Conservation (phyloP, 2,113 vertebrate species). For the Salminus brasiliensis region DNA sequence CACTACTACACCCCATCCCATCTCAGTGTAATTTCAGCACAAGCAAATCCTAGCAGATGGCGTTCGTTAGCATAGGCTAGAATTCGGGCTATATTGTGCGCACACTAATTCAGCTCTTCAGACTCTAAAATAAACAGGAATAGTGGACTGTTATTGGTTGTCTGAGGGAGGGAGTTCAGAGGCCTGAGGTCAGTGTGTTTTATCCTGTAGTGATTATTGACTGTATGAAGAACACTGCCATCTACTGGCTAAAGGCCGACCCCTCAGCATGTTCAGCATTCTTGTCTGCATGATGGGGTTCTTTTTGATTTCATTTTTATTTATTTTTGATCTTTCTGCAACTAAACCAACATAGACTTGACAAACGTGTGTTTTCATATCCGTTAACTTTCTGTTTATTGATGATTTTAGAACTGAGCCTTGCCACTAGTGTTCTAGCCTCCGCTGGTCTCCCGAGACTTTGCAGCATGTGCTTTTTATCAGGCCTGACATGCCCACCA, state of each 20-base stretch:
- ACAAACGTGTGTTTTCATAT: neutral
- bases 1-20: constrained; percentile 16
- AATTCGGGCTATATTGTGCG: neutral
- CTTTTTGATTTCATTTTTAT: neutral
- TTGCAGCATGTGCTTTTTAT: constrained; percentile 28
- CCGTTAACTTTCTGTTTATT: neutral
- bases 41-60: neutral
- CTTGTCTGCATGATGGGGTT: neutral
- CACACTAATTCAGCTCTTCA: constrained; percentile 3
- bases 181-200: neutral
- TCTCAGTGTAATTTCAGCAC: neutral
- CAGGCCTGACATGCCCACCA: constrained; percentile 15
- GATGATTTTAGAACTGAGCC: too few relatives aligned
- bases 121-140: neutral
- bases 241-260: constrained; percentile 63
- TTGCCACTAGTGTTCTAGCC: neutral
- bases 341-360: neutral
- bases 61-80: neutral
- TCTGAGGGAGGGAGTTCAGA: neutral
- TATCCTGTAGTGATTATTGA: neutral
- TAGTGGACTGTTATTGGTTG: neutral
- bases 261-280: neutral
- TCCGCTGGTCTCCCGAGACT: neutral
- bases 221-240: constrained; percentile 65
- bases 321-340: neutral